A percentile compares a stretch with the other conserved stretches of the same genome.
Conservation (phyloP, 2,888 invertebrate species). For the Troides helena region DNA sequence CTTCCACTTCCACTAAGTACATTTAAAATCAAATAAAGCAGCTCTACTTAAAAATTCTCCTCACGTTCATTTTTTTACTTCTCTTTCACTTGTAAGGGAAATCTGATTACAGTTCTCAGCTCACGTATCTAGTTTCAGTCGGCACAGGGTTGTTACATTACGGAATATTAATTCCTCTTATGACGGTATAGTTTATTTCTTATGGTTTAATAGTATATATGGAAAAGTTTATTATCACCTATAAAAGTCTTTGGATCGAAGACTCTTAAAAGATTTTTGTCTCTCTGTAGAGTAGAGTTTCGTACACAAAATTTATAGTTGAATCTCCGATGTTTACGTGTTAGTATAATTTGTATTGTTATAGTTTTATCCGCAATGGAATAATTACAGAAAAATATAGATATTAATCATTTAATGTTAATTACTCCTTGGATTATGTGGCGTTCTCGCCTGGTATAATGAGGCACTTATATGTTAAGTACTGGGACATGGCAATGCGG, state of each 20-base stretch:
- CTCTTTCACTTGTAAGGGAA: slow-evolving; percentile 10
- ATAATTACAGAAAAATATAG: not conserved
- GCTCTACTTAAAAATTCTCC: slow-evolving; percentile 1
- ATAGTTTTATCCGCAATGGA: no score
- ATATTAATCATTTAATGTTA: not conserved
- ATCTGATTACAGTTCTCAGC: slow-evolving; percentile 14
- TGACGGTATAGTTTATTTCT: not conserved
- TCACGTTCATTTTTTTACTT: slow-evolving; percentile 9
- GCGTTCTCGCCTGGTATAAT: no score
- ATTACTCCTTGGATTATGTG: no score
- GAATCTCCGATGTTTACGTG: no score
- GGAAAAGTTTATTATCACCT: not conserved
- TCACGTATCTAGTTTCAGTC: slow-evolving; percentile 21
- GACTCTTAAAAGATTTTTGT: not conserved
- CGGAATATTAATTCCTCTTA: not conserved
- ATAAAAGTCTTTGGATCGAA: not conserved
- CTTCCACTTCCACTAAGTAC: not conserved
- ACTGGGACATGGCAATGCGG: not conserved
- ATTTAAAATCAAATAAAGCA: slow-evolving; percentile 12
- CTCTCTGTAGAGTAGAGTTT: no score
- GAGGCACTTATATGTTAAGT: no score
- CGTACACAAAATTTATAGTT: no score
- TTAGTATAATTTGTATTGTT: no score
- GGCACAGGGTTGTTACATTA: slow-evolving; percentile 7
- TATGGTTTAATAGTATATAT: not conserved